Evolutionary conservation across 2,797 vertebrate genomes (phyloP).

Genomic region (Betta splendens): DNA sequence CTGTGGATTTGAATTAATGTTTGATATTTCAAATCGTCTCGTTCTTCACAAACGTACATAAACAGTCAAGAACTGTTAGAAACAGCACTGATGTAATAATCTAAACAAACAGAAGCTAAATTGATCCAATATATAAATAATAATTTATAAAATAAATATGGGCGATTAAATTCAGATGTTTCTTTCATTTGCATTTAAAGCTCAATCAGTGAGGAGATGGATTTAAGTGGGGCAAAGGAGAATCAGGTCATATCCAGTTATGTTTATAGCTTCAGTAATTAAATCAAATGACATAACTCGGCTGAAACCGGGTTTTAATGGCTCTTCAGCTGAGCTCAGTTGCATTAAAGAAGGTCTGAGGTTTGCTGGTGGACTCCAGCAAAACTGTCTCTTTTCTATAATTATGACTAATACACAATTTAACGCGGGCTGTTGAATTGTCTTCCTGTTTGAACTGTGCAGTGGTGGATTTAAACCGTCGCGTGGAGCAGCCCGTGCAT

Average conservation of each 20-base stretch:
- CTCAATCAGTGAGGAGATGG: background rate
- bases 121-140: too few species aligned
- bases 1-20: too few species aligned
- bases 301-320: conserved; percentile 18
- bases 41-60: too few species aligned
- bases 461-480: background rate
- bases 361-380: conserved; percentile 4
- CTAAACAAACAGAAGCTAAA: background rate
- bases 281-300: conserved; percentile 10
- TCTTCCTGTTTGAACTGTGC: background rate
- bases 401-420: background rate
- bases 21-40: background rate
- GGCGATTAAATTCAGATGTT: too few species aligned
- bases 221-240: background rate
- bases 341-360: background rate
- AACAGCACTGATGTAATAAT: background rate
- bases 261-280: conserved; percentile 9
- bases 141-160: too few species aligned
- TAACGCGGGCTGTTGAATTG: background rate
- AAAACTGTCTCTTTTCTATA: background rate
- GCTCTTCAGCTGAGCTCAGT: background rate
- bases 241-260: background rate
- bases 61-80: too few species aligned
- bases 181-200: too few species aligned
- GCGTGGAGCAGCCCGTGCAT: conserved; percentile 38